Evolutionary conservation across 1,140 invertebrate species (phyloP).

Genomic region (Steinernema khuongi): DNA sequence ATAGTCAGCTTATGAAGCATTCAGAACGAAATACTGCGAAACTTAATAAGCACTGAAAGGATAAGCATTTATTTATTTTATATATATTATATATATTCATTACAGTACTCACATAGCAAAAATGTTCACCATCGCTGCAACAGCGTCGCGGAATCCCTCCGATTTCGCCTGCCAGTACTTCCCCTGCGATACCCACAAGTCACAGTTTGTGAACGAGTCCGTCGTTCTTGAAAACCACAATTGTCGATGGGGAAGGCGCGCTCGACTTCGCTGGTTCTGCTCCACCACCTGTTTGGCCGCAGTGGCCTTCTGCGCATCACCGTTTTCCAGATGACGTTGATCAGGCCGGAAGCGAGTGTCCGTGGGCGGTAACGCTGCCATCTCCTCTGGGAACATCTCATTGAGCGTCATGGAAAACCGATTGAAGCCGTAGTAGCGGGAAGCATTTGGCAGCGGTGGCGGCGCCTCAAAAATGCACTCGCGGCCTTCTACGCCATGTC

Average conservation of each 20-base stretch:
- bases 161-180: conserved; percentile 33
- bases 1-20: no score
- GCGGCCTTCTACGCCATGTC: background rate
- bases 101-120: background rate
- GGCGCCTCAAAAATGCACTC: background rate
- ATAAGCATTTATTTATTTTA: no score
- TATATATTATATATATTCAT: no score
- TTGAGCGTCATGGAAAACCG: conserved; percentile 39
- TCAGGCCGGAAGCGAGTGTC: conserved; percentile 43
- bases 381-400: conserved; percentile 23
- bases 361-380: conserved; percentile 27
- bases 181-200: conserved; percentile 26
- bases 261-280: conserved; percentile 24
- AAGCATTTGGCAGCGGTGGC: background rate
- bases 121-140: background rate
- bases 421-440: conserved; percentile 43
- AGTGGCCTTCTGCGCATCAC: conserved; percentile 29
- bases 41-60: no score
- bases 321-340: conserved; percentile 34
- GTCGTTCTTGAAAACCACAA: conserved; percentile 26
- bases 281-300: conserved; percentile 30
- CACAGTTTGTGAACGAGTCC: conserved; percentile 18
- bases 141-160: conserved; percentile 13
- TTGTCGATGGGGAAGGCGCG: background rate
- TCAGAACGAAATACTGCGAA: no score